A percentile compares a stretch with the other conserved stretches of the same genome.
These are phyloP conservation scores for Lynx canadensis DNA, from an alignment of 2,113 vertebrate species.

Conservation along the genomic window DNA sequence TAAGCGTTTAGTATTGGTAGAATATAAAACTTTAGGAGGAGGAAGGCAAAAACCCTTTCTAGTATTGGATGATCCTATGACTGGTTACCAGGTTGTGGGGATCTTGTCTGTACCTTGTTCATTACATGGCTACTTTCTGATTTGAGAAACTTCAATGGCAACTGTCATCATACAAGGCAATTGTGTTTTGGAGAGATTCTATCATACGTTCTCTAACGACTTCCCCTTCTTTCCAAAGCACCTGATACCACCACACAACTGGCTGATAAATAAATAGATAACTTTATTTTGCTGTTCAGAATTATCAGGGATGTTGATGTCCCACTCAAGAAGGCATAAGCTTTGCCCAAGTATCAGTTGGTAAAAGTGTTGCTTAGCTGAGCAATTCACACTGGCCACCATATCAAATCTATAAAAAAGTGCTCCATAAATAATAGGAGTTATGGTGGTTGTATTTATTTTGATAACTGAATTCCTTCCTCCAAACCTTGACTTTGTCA, in stretches of 20 bases:
- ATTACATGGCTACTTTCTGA: background rate
- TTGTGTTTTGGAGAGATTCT: background rate
- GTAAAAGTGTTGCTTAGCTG: background rate
- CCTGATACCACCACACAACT: background rate
- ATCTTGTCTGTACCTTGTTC: background rate
- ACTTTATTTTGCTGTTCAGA: background rate
- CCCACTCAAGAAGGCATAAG: background rate
- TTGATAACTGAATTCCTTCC: background rate
- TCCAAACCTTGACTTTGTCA: background rate
- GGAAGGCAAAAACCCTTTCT: background rate
- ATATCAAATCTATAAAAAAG: background rate
- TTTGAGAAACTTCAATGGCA: background rate
- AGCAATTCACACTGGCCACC: background rate
- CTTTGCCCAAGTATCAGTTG: background rate
- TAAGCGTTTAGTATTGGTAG: background rate
- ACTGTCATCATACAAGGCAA: background rate
- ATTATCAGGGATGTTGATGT: background rate
- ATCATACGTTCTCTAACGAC: background rate
- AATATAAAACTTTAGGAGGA: background rate
- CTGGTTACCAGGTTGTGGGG: background rate
- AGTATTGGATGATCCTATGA: background rate
- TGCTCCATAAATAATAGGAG: background rate
- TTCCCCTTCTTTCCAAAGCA: background rate
- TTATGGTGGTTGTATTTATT: background rate
- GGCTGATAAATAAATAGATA: background rate